Evolutionary conservation across 2,113 vertebrate species (phyloP).

Genomic region (Ariopsis seemanni): DNA sequence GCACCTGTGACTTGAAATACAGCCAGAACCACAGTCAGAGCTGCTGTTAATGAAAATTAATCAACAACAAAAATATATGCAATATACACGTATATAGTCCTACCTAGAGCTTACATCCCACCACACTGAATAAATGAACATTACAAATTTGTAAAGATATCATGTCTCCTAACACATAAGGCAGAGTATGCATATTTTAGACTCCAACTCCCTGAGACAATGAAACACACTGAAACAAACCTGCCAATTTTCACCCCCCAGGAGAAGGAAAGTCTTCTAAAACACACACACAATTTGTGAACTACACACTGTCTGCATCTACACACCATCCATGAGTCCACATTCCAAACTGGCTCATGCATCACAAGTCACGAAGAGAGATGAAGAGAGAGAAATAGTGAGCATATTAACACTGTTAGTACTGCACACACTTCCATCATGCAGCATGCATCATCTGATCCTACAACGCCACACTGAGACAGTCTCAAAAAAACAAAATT

Average conservation of each 20-base stretch:
- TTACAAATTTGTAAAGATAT: not conserved
- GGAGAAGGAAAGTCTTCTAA: not conserved
- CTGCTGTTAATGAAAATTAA: not conserved
- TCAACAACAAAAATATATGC: not conserved
- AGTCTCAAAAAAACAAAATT: conserved; percentile 52
- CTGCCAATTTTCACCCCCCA: not conserved
- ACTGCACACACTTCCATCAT: conserved; percentile 26
- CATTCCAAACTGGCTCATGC: conserved; percentile 21
- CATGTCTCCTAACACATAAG: not conserved
- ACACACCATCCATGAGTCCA: not conserved
- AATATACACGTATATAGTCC: not conserved
- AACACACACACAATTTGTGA: not conserved
- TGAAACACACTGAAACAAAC: not conserved
- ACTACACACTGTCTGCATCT: not conserved
- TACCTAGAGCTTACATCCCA: not conserved
- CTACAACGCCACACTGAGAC: conserved; percentile 40
- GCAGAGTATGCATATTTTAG: not conserved
- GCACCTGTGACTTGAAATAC: not conserved
- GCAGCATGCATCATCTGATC: conserved; percentile 27
- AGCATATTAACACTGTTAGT: conserved; percentile 27
- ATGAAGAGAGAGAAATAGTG: conserved; percentile 52
- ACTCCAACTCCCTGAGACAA: not conserved
- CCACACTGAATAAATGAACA: not conserved
- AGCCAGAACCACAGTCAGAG: not conserved
- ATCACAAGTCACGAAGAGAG: conserved; percentile 35